Percentiles rank a stretch among this genome's conserved stretches.
phyloP scores from a whole-genome alignment of 2,888 invertebrate genomes.

The Idaea biselata region DNA sequence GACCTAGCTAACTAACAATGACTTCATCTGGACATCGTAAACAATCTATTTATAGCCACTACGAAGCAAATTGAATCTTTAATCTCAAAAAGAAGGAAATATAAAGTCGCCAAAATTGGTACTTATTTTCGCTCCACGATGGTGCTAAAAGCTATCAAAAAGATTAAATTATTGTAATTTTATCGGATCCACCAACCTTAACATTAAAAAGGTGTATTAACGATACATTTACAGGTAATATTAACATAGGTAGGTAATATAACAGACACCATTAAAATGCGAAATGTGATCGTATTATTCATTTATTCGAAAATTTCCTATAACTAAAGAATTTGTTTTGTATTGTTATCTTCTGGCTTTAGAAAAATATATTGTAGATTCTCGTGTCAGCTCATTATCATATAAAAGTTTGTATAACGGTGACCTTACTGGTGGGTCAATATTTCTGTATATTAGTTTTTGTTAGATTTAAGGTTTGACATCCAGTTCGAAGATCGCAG shows the following conservation, averaged over 20 bases:
- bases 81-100: not conserved
- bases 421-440: constrained; percentile 42
- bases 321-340: constrained; percentile 18
- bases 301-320: not conserved
- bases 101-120: constrained; percentile 2
- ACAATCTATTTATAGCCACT: not conserved
- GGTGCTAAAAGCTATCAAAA: constrained; percentile 1
- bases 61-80: not conserved
- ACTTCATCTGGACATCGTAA: not conserved
- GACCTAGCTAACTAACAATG: not conserved
- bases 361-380: constrained; percentile 21
- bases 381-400: constrained; percentile 35
- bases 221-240: not conserved
- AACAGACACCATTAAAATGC: not conserved
- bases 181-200: not conserved
- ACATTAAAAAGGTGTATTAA: not conserved
- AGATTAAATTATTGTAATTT: not conserved
- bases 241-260: not conserved
- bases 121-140: constrained; percentile 3
- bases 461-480: constrained; percentile 31
- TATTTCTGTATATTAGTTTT: constrained; percentile 39
- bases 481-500: constrained; percentile 32
- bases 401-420: constrained; percentile 42
- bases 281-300: not conserved
- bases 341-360: constrained; percentile 17